Conservation (phyloP, 2,797 vertebrate species). For the Heterohyrax brucei region DNA sequence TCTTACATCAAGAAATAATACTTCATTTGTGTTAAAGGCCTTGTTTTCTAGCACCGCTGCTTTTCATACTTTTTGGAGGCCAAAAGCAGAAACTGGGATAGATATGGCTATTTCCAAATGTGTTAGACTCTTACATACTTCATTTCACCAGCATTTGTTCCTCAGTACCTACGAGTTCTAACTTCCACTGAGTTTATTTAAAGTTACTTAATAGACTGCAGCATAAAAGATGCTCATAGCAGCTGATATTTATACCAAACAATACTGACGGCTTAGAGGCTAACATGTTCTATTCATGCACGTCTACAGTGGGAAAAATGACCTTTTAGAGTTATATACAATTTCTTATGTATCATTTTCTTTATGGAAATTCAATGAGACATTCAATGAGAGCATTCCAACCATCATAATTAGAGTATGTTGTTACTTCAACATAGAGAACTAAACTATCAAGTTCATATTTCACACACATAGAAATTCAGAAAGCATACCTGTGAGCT, state of each 20-base stretch:
- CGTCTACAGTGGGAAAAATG: slow-evolving; percentile 7
- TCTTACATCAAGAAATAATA: slow-evolving; percentile 53
- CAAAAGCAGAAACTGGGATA: slow-evolving; percentile 52
- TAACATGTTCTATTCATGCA: background rate
- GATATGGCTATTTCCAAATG: background rate
- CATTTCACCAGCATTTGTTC: background rate
- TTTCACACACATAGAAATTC: background rate
- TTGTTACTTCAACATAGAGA: background rate
- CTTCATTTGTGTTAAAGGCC: slow-evolving; percentile 24
- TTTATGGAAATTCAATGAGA: slow-evolving; percentile 31
- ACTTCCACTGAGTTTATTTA: slow-evolving; percentile 51
- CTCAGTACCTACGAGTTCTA: slow-evolving; percentile 39
- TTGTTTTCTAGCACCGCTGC: background rate
- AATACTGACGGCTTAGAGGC: slow-evolving; percentile 4
- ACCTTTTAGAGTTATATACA: background rate
- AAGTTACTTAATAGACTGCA: slow-evolving; percentile 46
- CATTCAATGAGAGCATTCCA: background rate
- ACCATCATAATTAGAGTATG: background rate
- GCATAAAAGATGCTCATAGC: slow-evolving; percentile 23
- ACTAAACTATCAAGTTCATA: slow-evolving; percentile 45
- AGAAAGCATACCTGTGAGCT: slow-evolving; percentile 95
- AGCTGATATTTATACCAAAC: slow-evolving; percentile 27
- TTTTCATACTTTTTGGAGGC: slow-evolving; percentile 51
- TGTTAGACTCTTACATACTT: background rate
- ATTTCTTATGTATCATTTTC: background rate